Base-by-base conservation (phyloP, 2,888 invertebrate species). In the Smittia aterrima region DNA sequence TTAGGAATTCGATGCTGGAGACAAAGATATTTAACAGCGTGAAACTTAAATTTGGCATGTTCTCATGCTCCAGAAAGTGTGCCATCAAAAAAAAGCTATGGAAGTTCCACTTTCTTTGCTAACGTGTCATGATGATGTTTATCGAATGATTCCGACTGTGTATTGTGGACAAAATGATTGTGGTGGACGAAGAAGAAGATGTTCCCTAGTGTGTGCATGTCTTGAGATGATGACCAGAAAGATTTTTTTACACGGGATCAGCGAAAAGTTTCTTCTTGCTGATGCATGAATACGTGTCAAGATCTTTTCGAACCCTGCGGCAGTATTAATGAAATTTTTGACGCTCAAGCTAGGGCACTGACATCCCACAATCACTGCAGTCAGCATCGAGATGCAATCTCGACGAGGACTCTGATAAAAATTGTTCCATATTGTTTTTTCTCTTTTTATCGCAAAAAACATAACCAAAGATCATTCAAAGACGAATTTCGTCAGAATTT, bases 401-500 rank as follows among this genome's bases (percentile, higher is more conserved):
- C 32, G 32, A 32, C 32, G 32, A 32, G 32, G 32, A 32, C 32
- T n/a, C 47, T 47, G 18, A 20, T 20, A 27, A 62, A 47, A 54
- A 22, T 25, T 54, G 53, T 27, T 72, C 72, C 72, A 72, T 72
- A 72, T 72, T 72, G 72, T 72, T 72, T 72, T 72, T 72, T 62
- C 58, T 16, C 54, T 53, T 40, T 40, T 22, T 70, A n/a, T 16
- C 47, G 47, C 47, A 67, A 13, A 62, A 41, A 54, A 71, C 62
- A 72, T 72, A 72, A 72, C 72, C 72, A 72, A 72, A 54, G 18
- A 58, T 72, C 16, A 16, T 2, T n/a, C n/a, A 38, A 38, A 38
- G 47, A n/a, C 47, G 58, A 58, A 58, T 47, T 38, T 47, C 16
- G 11, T 18, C 18, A 58, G 18, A 58, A 22, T 18, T 47, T 16